Percentiles rank a stretch among this genome's conserved stretches.
Conservation (phyloP, 2,113 vertebrate species). For the Trachemys scripta region DNA sequence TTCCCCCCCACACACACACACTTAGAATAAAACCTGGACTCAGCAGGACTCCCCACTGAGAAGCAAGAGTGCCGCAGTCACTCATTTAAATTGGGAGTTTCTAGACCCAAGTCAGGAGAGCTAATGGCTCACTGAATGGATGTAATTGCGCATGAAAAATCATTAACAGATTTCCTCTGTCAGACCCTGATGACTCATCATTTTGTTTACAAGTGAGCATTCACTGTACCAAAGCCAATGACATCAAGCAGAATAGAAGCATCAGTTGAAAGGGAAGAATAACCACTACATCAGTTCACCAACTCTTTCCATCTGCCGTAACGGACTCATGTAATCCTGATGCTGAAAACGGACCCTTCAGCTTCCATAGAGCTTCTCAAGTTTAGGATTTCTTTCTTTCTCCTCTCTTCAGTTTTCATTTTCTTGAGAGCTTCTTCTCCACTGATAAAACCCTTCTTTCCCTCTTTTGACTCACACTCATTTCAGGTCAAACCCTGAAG, state of each 20-base stretch:
- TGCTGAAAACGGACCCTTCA: rapidly evolving
- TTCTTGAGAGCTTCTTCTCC: neutral
- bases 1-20: too few species aligned
- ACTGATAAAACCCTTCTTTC: neutral
- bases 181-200: neutral
- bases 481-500: neutral
- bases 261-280: rapidly evolving
- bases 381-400: neutral
- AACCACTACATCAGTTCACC: neutral
- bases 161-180: neutral
- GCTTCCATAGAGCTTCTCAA: neutral
- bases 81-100: neutral
- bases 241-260: neutral
- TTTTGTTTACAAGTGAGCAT: neutral
- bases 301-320: neutral
- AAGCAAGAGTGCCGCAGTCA: neutral
- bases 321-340: neutral
- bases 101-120: neutral
- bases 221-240: neutral
- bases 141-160: neutral
- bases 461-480: neutral
- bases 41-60: neutral
- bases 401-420: neutral
- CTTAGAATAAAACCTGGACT: neutral
- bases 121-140: neutral